phyloP scores from a whole-genome alignment of 2,113 vertebrate genomes.

The Lichenostomus cassidix region DNA sequence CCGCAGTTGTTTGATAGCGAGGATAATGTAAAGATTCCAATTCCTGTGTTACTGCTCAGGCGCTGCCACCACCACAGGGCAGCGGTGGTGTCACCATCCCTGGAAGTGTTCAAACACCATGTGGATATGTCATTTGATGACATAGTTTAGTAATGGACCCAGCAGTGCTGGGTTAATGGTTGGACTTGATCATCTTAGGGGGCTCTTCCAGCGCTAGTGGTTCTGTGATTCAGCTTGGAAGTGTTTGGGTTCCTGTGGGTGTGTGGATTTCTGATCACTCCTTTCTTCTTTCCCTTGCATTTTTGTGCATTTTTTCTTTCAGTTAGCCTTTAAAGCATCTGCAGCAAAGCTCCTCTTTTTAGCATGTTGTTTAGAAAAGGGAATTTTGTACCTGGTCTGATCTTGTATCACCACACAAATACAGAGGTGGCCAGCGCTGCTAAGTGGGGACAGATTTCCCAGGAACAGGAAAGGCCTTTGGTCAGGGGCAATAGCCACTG shows the following conservation, averaged over 20 bases:
- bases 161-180: background rate
- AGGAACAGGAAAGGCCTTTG: background rate
- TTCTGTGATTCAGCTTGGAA: background rate
- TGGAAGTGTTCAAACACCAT: background rate
- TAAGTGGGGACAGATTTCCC: background rate
- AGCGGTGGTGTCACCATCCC: background rate
- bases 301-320: background rate
- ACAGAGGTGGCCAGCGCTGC: fast-evolving
- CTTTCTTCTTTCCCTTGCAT: background rate
- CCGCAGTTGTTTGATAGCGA: background rate
- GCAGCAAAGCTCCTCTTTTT: background rate
- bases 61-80: background rate
- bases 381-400: background rate
- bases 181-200: background rate
- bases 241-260: background rate
- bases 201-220: background rate
- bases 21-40: fast-evolving
- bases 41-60: background rate
- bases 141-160: background rate
- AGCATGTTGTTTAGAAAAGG: background rate
- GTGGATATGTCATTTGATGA: background rate
- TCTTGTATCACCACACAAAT: background rate
- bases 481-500: background rate
- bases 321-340: background rate
- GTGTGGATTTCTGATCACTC: background rate